These are phyloP conservation scores for Whitmania pigra DNA, from an alignment of 1,140 invertebrate species.

Conservation along the genomic window DNA sequence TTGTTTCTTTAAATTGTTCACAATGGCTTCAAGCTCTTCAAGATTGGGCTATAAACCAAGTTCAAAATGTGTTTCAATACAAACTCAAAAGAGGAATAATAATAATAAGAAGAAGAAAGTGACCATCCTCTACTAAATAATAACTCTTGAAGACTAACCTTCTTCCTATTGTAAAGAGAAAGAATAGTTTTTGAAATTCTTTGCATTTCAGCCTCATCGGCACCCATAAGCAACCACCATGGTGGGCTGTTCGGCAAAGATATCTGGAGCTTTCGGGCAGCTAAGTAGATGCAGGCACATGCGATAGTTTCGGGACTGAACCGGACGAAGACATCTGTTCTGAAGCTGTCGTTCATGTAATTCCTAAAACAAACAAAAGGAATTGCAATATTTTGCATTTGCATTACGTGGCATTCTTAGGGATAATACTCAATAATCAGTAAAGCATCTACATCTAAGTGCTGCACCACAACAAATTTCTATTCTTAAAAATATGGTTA, in stretches of 20 bases:
- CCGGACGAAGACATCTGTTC: conserved; percentile 89
- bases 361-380: conserved; percentile 51
- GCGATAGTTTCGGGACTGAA: conserved; percentile 93
- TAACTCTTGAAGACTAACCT: conserved; percentile 30
- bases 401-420: too few species aligned
- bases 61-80: conserved; percentile 15
- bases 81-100: too few species aligned
- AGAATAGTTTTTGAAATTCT: conserved; percentile 73
- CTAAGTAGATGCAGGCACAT: conserved; percentile 92
- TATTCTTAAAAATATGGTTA: too few species aligned
- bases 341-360: conserved; percentile 96
- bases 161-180: conserved; percentile 57
- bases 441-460: too few species aligned
- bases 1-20: conserved; percentile 58
- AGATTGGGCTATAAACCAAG: conserved; percentile 55
- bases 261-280: conserved; percentile 66
- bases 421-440: too few species aligned
- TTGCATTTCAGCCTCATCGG: conserved; percentile 64
- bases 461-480: too few species aligned
- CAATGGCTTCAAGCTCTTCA: conserved; percentile 60
- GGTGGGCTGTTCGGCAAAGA: conserved; percentile 70
- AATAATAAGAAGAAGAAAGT: too few species aligned
- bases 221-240: conserved; percentile 76
- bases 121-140: neutral
- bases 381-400: too few species aligned